Evolutionary conservation across 2,888 invertebrate species (phyloP).

Genomic region (Lottia scabra): DNA sequence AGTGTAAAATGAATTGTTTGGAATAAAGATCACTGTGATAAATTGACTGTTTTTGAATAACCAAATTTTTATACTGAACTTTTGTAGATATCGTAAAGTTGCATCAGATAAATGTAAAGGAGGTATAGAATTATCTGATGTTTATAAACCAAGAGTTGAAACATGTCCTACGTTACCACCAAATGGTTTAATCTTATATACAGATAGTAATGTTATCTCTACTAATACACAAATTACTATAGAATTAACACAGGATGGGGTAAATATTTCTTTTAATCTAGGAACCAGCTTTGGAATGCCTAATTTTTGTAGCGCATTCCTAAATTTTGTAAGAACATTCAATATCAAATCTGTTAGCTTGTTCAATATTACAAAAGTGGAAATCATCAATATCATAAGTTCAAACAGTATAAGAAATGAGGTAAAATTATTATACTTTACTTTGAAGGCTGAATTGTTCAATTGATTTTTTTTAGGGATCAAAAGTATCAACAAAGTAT

Average conservation of each 20-base stretch:
- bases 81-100: slow-evolving; percentile 56
- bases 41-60: too few species aligned
- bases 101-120: slow-evolving; percentile 53
- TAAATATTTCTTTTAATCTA: slow-evolving; percentile 28
- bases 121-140: slow-evolving; percentile 30
- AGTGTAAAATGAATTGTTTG: too few species aligned
- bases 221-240: slow-evolving; percentile 40
- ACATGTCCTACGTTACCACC: slow-evolving; percentile 53
- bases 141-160: slow-evolving; percentile 34
- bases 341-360: too few species aligned
- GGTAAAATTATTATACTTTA: too few species aligned
- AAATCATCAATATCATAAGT: too few species aligned
- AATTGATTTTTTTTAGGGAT: slow-evolving; percentile 38
- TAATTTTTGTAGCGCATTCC: too few species aligned
- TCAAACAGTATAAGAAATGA: too few species aligned
- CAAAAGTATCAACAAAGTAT: slow-evolving; percentile 45
- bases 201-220: slow-evolving; percentile 35
- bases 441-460: not conserved
- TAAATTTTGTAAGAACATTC: too few species aligned
- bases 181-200: slow-evolving; percentile 39
- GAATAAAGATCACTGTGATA: not conserved
- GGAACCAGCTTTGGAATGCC: too few species aligned
- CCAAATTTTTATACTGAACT: not conserved
- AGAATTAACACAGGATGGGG: slow-evolving; percentile 49
- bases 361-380: too few species aligned